Conservation (phyloP, 1,140 invertebrate species). For the Eueides isabella region DNA sequence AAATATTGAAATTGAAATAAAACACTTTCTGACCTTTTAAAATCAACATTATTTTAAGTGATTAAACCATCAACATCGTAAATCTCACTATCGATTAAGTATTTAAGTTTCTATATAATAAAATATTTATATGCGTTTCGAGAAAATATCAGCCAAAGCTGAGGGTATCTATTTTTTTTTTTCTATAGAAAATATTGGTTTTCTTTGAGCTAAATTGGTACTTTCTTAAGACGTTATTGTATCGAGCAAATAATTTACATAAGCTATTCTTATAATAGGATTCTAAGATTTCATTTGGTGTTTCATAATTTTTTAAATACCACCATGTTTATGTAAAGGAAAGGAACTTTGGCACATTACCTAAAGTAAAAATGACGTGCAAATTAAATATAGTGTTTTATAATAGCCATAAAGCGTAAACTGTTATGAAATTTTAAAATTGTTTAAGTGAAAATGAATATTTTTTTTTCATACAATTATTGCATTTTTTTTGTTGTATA, state of each 20-base stretch:
- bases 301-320: slow-evolving; percentile 13
- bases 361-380: slow-evolving; percentile 40
- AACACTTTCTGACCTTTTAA: neutral
- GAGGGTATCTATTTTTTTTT: slow-evolving; percentile 41
- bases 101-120: slow-evolving; percentile 35
- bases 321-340: slow-evolving; percentile 13
- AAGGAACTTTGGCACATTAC: slow-evolving; percentile 60
- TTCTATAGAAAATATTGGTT: slow-evolving; percentile 44
- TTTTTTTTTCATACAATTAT: neutral
- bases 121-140: slow-evolving; percentile 42
- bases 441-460: neutral
- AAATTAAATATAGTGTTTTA: slow-evolving; percentile 18
- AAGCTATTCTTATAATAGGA: slow-evolving; percentile 29
- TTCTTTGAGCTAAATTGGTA: slow-evolving; percentile 50
- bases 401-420: slow-evolving; percentile 10
- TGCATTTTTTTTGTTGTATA: neutral
- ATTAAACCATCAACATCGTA: slow-evolving; percentile 33
- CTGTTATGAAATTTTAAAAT: neutral
- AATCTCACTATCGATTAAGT: slow-evolving; percentile 42
- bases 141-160: slow-evolving; percentile 43
- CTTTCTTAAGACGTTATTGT: slow-evolving; percentile 37
- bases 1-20: slow-evolving; percentile 1
- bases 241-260: slow-evolving; percentile 31
- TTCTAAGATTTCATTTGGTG: slow-evolving; percentile 18
- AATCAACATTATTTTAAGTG: slow-evolving; percentile 17